phyloP scores from a whole-genome alignment of 2,113 vertebrate species.

The Potamarius usumacintae region DNA sequence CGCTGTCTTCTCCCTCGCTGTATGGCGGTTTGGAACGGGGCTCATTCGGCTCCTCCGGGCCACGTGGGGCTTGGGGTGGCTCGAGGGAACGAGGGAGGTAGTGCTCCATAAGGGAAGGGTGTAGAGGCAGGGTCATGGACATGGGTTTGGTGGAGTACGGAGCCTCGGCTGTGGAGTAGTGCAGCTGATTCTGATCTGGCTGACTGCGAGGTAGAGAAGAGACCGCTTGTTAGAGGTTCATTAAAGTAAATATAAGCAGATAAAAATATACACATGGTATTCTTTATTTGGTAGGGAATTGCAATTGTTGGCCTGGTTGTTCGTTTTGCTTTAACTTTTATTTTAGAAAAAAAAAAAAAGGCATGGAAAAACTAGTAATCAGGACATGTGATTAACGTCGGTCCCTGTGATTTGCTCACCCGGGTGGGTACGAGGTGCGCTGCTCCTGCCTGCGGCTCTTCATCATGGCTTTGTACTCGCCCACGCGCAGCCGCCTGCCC shows the following conservation, averaged over 20 bases:
- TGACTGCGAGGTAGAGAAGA: slow-evolving; percentile 70
- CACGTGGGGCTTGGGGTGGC: slow-evolving; percentile 54
- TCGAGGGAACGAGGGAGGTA: slow-evolving; percentile 80
- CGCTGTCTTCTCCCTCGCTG: slow-evolving; percentile 90
- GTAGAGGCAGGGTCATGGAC: slow-evolving; percentile 76
- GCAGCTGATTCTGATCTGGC: slow-evolving; percentile 77
- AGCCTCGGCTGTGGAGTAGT: slow-evolving; percentile 74
- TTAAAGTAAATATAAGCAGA: not conserved
- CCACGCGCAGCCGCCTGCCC: slow-evolving; percentile 89
- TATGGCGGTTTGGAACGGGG: slow-evolving; percentile 72
- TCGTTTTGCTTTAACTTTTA: not conserved
- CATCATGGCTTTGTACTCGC: slow-evolving; percentile 99
- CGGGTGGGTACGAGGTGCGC: slow-evolving; percentile 80
- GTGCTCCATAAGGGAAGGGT: slow-evolving; percentile 82
- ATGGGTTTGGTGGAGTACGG: slow-evolving; percentile 77
- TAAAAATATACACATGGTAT: not conserved
- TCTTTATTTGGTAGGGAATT: too few species aligned
- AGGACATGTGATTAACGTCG: not conserved
- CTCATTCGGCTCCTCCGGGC: slow-evolving; percentile 62
- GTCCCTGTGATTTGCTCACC: slow-evolving; percentile 69
- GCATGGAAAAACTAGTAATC: too few species aligned
- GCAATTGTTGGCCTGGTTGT: not conserved
- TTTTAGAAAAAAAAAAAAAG: too few species aligned
- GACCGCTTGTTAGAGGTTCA: not conserved
- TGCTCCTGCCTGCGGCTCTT: slow-evolving; percentile 91